Conservation (phyloP, 2,888 invertebrate species). For the Eristalis intricaria region DNA sequence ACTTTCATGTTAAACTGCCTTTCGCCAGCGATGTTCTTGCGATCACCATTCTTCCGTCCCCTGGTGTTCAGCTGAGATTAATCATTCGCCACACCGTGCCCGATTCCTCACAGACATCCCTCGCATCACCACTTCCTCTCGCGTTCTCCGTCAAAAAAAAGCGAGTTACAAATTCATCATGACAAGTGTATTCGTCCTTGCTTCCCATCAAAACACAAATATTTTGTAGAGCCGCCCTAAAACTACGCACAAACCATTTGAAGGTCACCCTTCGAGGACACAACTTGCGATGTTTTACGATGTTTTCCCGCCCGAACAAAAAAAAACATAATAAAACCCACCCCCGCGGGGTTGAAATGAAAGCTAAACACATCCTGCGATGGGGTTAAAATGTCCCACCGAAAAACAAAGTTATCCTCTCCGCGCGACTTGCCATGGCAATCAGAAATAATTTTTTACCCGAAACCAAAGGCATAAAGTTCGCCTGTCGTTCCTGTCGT, state of each 20-base stretch:
- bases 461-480: constrained; percentile 17
- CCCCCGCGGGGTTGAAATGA: neutral
- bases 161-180: too few species aligned
- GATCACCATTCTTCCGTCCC: too few species aligned
- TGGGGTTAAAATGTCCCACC: neutral
- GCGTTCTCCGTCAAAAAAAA: too few species aligned
- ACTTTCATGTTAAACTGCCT: too few species aligned
- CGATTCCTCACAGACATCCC: too few species aligned
- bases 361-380: neutral
- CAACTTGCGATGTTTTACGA: neutral
- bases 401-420: neutral
- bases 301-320: neutral
- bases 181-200: too few species aligned
- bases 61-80: too few species aligned
- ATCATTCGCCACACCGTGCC: too few species aligned
- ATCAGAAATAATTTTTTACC: neutral
- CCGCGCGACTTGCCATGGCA: neutral
- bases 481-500: too few species aligned
- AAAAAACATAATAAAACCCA: neutral
- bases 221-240: neutral
- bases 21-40: too few species aligned
- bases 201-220: too few species aligned
- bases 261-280: neutral
- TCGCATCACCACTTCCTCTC: too few species aligned
- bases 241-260: neutral